phyloP scores from a whole-genome alignment of 2,113 vertebrate genomes.

The Saguinus midas region DNA sequence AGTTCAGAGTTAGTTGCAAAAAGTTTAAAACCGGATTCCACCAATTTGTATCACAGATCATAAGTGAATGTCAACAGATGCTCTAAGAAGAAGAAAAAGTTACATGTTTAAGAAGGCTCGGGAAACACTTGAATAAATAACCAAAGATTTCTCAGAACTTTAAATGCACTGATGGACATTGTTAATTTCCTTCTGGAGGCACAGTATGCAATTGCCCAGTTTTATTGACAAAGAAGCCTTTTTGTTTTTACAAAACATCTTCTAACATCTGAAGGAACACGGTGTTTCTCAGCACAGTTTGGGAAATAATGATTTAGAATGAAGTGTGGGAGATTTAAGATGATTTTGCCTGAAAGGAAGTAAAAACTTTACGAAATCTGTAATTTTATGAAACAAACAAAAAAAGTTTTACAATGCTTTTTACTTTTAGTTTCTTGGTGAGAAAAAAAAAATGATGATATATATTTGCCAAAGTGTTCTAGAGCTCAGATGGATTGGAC shows the following conservation, averaged over 20 bases:
- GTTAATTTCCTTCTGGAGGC: not conserved
- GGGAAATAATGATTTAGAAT: not conserved
- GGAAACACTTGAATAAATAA: not conserved
- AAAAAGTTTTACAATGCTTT: not conserved
- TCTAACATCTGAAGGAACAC: not conserved
- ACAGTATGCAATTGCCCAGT: rapidly evolving
- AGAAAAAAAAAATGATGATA: not conserved
- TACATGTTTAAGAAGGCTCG: not conserved
- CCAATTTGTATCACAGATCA: not conserved
- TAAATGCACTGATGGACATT: not conserved
- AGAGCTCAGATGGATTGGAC: not conserved
- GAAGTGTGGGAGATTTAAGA: not conserved
- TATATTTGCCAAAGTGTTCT: not conserved
- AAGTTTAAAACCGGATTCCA: not conserved
- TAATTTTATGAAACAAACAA: not conserved
- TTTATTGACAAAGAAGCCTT: not conserved
- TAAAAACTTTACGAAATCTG: constrained; percentile 2
- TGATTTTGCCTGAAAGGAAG: not conserved
- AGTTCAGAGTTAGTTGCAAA: not conserved
- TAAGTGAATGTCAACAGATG: not conserved
- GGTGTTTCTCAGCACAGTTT: not conserved
- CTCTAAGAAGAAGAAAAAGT: not conserved
- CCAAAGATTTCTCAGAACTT: not conserved
- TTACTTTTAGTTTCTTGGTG: not conserved
- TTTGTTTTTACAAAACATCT: not conserved